These are phyloP conservation scores for Lasioglossum morio DNA, from an alignment of 2,888 invertebrate genomes.

Conservation along the genomic window DNA sequence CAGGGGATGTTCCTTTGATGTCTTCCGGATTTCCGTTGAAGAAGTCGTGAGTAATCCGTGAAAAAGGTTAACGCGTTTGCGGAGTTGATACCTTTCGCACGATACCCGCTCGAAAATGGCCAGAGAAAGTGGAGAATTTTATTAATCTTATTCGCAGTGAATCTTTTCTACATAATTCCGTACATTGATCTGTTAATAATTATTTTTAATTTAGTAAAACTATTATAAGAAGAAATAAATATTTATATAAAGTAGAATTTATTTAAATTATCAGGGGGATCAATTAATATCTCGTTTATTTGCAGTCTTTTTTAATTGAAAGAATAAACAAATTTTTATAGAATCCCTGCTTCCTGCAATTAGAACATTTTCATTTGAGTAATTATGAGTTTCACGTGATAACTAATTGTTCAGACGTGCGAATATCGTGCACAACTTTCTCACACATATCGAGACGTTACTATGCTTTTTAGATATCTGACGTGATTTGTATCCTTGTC, in stretches of 20 bases:
- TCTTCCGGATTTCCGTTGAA: neutral
- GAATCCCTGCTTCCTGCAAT: too few species aligned
- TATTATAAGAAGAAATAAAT: neutral
- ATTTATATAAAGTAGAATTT: too few species aligned
- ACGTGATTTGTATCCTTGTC: neutral
- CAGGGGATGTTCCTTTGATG: conserved; percentile 8
- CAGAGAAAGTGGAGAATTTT: neutral
- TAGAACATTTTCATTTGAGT: too few species aligned
- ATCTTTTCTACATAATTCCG: neutral
- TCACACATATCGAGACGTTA: neutral
- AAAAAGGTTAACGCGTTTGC: neutral
- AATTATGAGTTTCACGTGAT: too few species aligned
- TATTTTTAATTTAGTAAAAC: neutral
- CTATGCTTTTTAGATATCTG: neutral
- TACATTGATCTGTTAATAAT: neutral
- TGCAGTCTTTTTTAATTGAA: too few species aligned
- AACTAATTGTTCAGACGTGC: too few species aligned
- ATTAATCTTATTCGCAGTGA: neutral
- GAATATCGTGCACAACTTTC: neutral
- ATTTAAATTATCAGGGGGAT: too few species aligned
- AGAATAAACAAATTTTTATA: too few species aligned
- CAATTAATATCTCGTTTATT: too few species aligned
- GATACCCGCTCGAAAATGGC: neutral
- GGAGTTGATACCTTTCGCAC: neutral
- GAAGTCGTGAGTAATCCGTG: neutral